These are phyloP conservation scores for Holothuria leucospilota DNA, from an alignment of 53 echinoderm and acorn worm species.

Conservation along the genomic window DNA sequence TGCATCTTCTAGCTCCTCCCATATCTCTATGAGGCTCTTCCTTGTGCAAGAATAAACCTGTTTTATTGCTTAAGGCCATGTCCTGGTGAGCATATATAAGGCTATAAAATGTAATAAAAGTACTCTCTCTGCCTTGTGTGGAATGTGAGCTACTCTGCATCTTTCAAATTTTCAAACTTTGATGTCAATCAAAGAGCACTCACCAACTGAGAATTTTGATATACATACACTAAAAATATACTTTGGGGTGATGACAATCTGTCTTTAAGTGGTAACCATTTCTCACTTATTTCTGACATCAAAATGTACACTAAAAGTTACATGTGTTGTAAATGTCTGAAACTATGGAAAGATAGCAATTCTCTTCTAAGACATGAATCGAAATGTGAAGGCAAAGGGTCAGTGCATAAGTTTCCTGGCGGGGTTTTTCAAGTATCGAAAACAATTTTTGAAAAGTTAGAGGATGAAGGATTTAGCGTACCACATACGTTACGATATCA, in stretches of 20 bases:
- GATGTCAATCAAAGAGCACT: no score
- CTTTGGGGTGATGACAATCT: no score
- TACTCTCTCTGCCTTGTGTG: no score
- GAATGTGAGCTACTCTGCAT: no score
- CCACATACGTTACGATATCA: not conserved
- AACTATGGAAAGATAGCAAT: not conserved
- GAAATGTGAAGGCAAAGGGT: not conserved
- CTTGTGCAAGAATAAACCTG: no score
- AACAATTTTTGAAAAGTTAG: slow-evolving; percentile 1
- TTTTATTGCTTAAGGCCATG: no score
- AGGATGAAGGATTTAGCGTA: not conserved
- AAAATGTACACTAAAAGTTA: slow-evolving; percentile 4
- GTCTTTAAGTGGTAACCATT: not conserved
- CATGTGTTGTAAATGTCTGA: not conserved
- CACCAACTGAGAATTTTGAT: no score
- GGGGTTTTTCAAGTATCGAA: not conserved
- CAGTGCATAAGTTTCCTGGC: not conserved
- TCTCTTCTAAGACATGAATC: not conserved
- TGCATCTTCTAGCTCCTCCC: no score
- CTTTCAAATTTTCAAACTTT: no score
- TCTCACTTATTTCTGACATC: slow-evolving; percentile 12
- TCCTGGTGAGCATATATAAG: no score
- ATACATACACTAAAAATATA: no score
- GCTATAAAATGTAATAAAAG: no score
- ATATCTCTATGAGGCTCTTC: not conserved